Evolutionary conservation across 2,888 invertebrate genomes (phyloP), one percentile per base, ranked within the genome.

Genomic region (Drosophila suboccidentalis): DNA sequence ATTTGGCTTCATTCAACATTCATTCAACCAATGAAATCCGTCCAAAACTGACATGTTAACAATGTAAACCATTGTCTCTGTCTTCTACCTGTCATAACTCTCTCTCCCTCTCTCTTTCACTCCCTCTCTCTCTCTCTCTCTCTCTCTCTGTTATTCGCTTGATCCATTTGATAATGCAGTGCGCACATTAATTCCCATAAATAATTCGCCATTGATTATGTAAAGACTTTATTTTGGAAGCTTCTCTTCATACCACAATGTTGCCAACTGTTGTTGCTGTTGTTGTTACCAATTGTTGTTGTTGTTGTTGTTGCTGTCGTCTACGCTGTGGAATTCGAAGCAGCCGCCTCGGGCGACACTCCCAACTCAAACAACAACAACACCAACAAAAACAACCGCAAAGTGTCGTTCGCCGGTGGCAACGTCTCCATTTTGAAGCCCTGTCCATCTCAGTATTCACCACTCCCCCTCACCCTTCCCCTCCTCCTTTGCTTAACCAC

Each of bases 331-430:
- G 83, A 87, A 87, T 84, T 87, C 54, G 61, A 80, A 65, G 82
- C 86, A 67, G 78, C 66, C 63, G 78, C 81, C 80, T 59, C 60
- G 68, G 86, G 82, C 86, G 82, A 83, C 82, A 83, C 83, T 86
- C 87, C 87, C 66, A 66, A 34, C 71, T 62, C 3, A 53, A 58
- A 22, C 62, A 53, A 9, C 58, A 59, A 13, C 50, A 63, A 26
- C 49, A 57, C 10, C 50, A 71, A 13, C 49, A 32, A 29, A 17
- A 44, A 34, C 5, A 46, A 55, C 44, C 54, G 44, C 57, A 47
- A 67, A 63, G 60, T 63, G 77, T 69, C 60, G 44, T 13, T 34
- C 46, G 66, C 71, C 76, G 44, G 32, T 66, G 78, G 61, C 79
- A 67, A 63, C 49, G 75, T 59, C 61, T 80, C 57, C 50, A 64